A percentile compares a stretch with the other conserved stretches of the same genome.
phyloP scores from a whole-genome alignment of 2,113 vertebrate species.

The Turdus rufiventris region DNA sequence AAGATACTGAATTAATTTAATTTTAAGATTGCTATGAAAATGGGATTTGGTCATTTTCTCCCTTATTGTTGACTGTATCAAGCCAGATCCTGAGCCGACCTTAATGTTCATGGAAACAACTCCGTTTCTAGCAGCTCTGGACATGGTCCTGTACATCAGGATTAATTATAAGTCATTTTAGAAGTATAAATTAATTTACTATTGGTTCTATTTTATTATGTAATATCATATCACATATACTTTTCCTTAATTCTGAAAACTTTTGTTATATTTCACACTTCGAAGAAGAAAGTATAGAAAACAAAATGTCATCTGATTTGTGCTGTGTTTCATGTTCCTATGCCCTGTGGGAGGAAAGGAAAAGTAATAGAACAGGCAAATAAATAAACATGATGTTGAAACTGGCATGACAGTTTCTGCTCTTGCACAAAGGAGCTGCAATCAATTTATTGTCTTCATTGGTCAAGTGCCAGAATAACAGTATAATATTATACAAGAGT shows the following conservation, averaged over 20 bases:
- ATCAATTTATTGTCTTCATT: conserved; percentile 56
- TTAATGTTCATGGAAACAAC: background rate
- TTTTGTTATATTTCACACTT: conserved; percentile 4
- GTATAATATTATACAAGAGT: conserved; percentile 70
- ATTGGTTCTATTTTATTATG: background rate
- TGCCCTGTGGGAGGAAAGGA: conserved; percentile 58
- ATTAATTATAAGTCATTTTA: background rate
- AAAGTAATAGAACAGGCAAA: conserved; percentile 62
- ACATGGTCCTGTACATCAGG: background rate
- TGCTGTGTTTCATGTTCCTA: conserved; percentile 36
- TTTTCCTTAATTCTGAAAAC: background rate
- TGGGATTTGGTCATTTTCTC: background rate
- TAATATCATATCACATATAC: background rate
- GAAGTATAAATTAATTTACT: background rate
- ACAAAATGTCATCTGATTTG: conserved; percentile 9
- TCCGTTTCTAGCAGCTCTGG: background rate
- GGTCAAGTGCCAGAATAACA: conserved; percentile 71
- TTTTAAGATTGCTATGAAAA: background rate
- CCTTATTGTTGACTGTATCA: background rate
- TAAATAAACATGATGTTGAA: conserved; percentile 48
- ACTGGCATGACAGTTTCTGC: conserved; percentile 32
- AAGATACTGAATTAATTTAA: background rate
- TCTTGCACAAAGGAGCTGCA: conserved; percentile 55
- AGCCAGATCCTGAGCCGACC: background rate
- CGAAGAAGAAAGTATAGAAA: background rate